Evolutionary conservation across 1,140 invertebrate species (phyloP), one percentile per base, ranked within the genome.

Genomic region (Neotoxoptera formosana): DNA sequence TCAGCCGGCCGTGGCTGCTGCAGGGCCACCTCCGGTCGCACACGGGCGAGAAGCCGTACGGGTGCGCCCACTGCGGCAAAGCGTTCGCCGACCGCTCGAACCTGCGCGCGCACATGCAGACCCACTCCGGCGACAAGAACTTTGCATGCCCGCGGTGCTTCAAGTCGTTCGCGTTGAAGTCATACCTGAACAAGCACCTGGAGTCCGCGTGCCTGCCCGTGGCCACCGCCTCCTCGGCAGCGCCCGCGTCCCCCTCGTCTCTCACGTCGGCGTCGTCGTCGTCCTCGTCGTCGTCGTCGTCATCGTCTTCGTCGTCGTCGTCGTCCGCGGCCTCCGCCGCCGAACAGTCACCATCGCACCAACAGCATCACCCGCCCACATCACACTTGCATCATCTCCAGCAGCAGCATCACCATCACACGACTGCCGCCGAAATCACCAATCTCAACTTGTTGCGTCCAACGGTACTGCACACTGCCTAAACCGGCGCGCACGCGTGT

Each of bases 31-130:
- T 99, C 94, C 96, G 99, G 45, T 99, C 98, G 8, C 99, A 99
- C 96, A 99, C 99, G 0, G 99, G 99, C 0, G 99, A 99, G 96
- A 99, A 99, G 95, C 99, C 99, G 0, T 99, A 99, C 95, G 98
- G 98, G 2, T 99, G 99, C 95, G 98, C 98, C 17, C 99, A 99
- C 95, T 99, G 99, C 95, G 99, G 99, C 90, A 99, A 99, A 95
- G 98, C 98, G 7, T 99, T 99, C 95, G 99, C 99, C 14, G 99
- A 99, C 96, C 96, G 99, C 56, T 99, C 98, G 94, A 99, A 99
- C 95, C 96, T 99, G 20, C 95, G 98, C 36, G 98, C 98, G 1
- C 98, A 99, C 95, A 98, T 99, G 97, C 98, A 99, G 95, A 99
- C 98, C 0, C 98, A 99, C 95, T 98, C 98, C 20, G 96, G 97